Evolutionary conservation across 2,113 vertebrate species (phyloP), one percentile per base, ranked within the genome.

Genomic region (Piprites chloris): DNA sequence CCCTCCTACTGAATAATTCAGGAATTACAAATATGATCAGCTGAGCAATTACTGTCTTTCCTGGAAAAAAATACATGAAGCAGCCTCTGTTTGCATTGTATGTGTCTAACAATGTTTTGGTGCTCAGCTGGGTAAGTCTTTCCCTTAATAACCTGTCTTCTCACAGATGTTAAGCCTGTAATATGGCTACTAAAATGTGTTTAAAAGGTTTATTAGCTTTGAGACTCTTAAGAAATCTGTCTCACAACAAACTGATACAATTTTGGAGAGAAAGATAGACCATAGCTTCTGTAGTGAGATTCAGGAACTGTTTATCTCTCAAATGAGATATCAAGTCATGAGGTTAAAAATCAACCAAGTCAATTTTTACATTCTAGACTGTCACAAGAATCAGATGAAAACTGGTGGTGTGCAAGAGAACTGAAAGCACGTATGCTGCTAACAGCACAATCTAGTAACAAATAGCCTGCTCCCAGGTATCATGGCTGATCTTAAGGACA

Each of bases 341-440:
- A 93, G 39, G 82, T 75, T 84, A 88, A 88, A 93, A 97, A 90
- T 71, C 75, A 92, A 22, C 39, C 47, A 74, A 78, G 68, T 75
- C 61, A 74, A 90, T 92, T 94, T 94, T 94, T 93, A 72, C 68
- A 62, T 93, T 96, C 86, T 6, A 75, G 46, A 68, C 87, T 84
- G 39, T 78, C 61, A 67, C 26, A 84, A 74, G 61, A 86, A 90
- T 94, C 92, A 81, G 76, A 93, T 75, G 87, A 90, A 94, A 90
- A 88, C 39, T 23, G 37, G 35, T 69, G 59, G 93, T 0, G 0
- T 76, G 53, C 27, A 90, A 53, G 68, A 63, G 47, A 86, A 93
- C 39, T 30, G 68, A 56, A 88, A 74, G 59, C 68, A 65, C 1
- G 11, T 21, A 14, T 68, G 37, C 22, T 52, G 33, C 33, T 81